Evolutionary conservation across 2,888 invertebrate genomes (phyloP).

Genomic region (Onchidella celtica): DNA sequence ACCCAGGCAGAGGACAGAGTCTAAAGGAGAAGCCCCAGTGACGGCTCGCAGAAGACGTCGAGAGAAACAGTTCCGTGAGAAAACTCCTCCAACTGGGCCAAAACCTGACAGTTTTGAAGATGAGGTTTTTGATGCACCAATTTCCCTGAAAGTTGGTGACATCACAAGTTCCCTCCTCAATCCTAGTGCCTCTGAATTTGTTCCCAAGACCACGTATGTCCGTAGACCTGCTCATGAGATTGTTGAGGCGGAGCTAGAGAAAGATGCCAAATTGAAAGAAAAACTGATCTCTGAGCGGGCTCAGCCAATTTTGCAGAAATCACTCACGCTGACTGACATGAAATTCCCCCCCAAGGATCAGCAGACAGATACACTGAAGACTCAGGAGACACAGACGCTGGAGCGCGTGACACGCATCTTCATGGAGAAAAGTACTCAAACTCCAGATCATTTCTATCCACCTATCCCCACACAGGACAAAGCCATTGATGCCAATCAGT

Average conservation of each 20-base stretch:
- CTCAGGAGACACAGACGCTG: conserved; percentile 41
- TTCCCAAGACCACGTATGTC: conserved; percentile 37
- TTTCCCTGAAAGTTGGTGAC: conserved; percentile 45
- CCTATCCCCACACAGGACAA: conserved; percentile 55
- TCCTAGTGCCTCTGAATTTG: conserved; percentile 44
- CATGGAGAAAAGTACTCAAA: conserved; percentile 54
- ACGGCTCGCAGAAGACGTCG: conserved; percentile 47
- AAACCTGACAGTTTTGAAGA: conserved; percentile 48
- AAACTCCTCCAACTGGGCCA: conserved; percentile 48
- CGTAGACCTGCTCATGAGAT: conserved; percentile 33
- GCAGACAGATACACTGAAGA: not conserved
- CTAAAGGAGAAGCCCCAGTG: conserved; percentile 52
- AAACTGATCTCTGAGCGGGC: conserved; percentile 34
- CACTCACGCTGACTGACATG: conserved; percentile 40
- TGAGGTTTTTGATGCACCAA: conserved; percentile 45
- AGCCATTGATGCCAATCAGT: conserved; percentile 55
- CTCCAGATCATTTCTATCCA: conserved; percentile 54
- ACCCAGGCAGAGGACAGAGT: conserved; percentile 44
- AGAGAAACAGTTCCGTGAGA: conserved; percentile 49
- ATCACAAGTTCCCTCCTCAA: conserved; percentile 17
- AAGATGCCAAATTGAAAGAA: conserved; percentile 31
- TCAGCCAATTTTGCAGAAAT: not conserved
- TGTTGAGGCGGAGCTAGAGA: conserved; percentile 30
- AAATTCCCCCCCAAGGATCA: conserved; percentile 37
- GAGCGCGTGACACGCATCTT: conserved; percentile 35